Evolutionary conservation across 2,797 vertebrate species (phyloP).

Genomic region (Sternarchorhynchus goeldii): DNA sequence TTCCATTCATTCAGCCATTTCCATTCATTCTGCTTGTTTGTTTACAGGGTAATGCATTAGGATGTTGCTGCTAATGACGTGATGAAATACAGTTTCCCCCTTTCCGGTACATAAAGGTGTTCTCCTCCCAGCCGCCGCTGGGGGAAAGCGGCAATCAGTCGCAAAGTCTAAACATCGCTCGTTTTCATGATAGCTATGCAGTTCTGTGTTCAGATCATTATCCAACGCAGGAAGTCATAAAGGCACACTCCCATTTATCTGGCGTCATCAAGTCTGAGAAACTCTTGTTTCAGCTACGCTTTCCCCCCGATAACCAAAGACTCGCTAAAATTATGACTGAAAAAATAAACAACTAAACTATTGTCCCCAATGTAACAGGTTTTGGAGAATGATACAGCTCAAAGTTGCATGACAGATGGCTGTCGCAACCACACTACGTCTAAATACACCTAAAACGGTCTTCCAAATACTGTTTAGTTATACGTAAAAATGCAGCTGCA

Average conservation of each 20-base stretch:
- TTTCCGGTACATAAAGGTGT: not conserved
- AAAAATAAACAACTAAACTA: not conserved
- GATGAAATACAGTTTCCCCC: slow-evolving; percentile 54
- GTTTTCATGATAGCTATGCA: slow-evolving; percentile 45
- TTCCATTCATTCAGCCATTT: slow-evolving; percentile 17
- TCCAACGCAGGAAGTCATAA: slow-evolving; percentile 47
- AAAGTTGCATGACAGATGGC: not conserved
- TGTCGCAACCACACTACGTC: not conserved
- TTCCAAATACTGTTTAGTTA: not conserved
- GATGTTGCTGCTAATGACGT: slow-evolving; percentile 40
- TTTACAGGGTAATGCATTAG: slow-evolving; percentile 51
- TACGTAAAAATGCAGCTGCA: not conserved
- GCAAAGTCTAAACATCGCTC: slow-evolving; percentile 44
- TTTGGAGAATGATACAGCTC: not conserved
- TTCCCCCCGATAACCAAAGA: not conserved
- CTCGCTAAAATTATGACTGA: not conserved
- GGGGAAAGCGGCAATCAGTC: slow-evolving; percentile 46
- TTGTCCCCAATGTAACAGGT: not conserved
- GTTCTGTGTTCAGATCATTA: slow-evolving; percentile 53
- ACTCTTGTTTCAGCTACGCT: slow-evolving; percentile 9
- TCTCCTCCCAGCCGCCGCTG: slow-evolving; percentile 9
- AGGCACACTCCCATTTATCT: slow-evolving; percentile 42
- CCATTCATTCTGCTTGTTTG: slow-evolving; percentile 47
- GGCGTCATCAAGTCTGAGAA: slow-evolving; percentile 53
- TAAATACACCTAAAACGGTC: no score